Percentiles rank a stretch among this genome's conserved stretches.
phyloP scores from a whole-genome alignment of 2,888 invertebrate genomes.

The Actias luna region DNA sequence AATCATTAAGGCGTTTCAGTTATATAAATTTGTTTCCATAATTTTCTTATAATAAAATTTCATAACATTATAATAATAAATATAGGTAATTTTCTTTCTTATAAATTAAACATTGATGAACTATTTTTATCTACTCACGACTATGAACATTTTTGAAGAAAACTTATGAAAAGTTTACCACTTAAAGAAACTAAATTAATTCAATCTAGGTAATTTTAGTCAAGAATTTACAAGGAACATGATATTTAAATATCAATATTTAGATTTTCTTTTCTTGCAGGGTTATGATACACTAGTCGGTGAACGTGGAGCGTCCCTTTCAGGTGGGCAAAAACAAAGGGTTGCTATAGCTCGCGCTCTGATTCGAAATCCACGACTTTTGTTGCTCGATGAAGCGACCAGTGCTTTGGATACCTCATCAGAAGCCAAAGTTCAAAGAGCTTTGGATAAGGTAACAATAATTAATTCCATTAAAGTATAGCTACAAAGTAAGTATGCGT shows the following conservation, averaged over 20 bases:
- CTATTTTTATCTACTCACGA: too few relatives aligned
- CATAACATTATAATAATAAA: too few relatives aligned
- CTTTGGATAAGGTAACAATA: slow-evolving; percentile 84
- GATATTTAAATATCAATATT: background rate
- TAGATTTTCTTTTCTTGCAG: slow-evolving; percentile 42
- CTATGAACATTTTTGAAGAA: too few relatives aligned
- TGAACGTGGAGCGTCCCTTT: slow-evolving; percentile 90
- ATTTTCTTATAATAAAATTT: too few relatives aligned
- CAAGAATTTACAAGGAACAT: background rate
- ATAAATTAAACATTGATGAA: too few relatives aligned
- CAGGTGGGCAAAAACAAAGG: slow-evolving; percentile 94
- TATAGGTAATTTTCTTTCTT: too few relatives aligned
- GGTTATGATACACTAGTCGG: slow-evolving; percentile 92
- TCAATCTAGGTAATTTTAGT: background rate
- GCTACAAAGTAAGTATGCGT: too few relatives aligned
- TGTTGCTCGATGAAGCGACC: slow-evolving; percentile 93
- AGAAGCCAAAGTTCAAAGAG: slow-evolving; percentile 93
- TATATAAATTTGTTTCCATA: too few relatives aligned
- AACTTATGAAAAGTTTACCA: too few relatives aligned
- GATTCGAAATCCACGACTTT: slow-evolving; percentile 88
- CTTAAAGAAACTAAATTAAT: background rate
- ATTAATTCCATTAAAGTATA: too few relatives aligned
- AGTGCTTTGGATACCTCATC: slow-evolving; percentile 93
- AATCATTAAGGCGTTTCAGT: too few relatives aligned
- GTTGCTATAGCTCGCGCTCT: slow-evolving; percentile 95